phyloP scores from a whole-genome alignment of 1,140 invertebrate genomes.

The Drosophila ananassae region DNA sequence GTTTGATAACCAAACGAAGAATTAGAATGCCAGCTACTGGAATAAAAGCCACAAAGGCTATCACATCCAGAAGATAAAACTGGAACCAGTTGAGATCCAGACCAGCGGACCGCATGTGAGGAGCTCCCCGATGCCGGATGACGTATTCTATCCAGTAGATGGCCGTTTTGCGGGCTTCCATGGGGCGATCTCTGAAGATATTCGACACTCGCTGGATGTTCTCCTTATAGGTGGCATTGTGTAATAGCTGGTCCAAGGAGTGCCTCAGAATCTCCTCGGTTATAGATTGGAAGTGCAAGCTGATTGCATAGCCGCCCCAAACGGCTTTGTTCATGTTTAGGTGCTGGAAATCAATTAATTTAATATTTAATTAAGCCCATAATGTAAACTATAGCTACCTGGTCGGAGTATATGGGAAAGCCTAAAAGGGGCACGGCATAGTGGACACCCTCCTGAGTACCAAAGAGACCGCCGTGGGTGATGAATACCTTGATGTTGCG shows the following conservation, averaged over 20 bases:
- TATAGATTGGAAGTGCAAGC: conserved; percentile 72
- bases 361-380: too few relatives aligned
- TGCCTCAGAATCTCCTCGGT: conserved; percentile 76
- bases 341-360: conserved; percentile 40
- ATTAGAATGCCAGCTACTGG: neutral
- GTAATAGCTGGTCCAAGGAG: conserved; percentile 84
- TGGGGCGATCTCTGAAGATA: conserved; percentile 86
- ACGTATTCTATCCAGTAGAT: conserved; percentile 88
- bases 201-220: conserved; percentile 83
- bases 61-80: conserved; percentile 87
- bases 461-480: conserved; percentile 87
- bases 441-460: conserved; percentile 87
- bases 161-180: conserved; percentile 85
- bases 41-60: conserved; percentile 32
- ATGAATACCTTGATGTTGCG: conserved; percentile 86
- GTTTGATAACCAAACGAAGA: conserved; percentile 23
- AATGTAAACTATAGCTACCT: conserved; percentile 66
- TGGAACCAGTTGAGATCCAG: conserved; percentile 86
- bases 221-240: conserved; percentile 83
- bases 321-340: conserved; percentile 78
- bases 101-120: conserved; percentile 85
- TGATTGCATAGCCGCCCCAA: conserved; percentile 72
- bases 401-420: conserved; percentile 87
- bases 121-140: conserved; percentile 86
- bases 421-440: conserved; percentile 87